A percentile compares a stretch with the other conserved stretches of the same genome.
Evolutionary conservation across 2,113 vertebrate genomes (phyloP).

Genomic region (Periophthalmus modestus): DNA sequence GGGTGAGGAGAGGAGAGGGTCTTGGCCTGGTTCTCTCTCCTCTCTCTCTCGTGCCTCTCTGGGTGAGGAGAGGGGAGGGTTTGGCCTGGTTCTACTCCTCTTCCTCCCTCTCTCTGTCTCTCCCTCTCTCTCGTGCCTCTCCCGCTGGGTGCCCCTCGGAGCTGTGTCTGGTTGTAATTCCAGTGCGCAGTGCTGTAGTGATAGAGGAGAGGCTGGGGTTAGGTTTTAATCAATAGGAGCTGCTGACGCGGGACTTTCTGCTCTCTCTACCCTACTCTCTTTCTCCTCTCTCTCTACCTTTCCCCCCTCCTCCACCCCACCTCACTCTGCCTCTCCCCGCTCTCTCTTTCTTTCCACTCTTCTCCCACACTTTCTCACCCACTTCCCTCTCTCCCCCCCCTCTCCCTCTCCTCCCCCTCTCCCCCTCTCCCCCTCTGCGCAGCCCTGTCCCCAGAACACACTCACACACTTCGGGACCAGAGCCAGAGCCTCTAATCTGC

Average conservation of each 20-base stretch:
- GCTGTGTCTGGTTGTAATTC: constrained; percentile 7
- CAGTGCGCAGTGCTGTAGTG: constrained; percentile 6
- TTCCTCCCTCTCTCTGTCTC: not conserved
- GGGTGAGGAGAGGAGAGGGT: too few relatives aligned
- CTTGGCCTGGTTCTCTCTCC: too few relatives aligned
- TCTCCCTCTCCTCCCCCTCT: not conserved
- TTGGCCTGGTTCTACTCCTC: not conserved
- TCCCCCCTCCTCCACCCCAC: not conserved
- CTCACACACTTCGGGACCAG: not conserved
- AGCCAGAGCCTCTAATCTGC: constrained; percentile 7
- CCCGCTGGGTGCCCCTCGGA: not conserved
- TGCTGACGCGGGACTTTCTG: constrained; percentile 10
- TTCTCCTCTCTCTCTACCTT: not conserved
- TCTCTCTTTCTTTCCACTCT: not conserved
- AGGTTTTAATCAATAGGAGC: constrained; percentile 13
- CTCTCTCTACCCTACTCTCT: not conserved
- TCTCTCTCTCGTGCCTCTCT: too few relatives aligned
- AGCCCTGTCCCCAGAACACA: constrained; percentile 2
- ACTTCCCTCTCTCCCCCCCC: not conserved
- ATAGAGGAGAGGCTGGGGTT: constrained; percentile 11
- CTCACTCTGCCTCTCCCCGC: not conserved
- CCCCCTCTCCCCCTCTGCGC: not conserved
- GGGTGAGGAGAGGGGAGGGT: not conserved
- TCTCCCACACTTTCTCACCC: too few relatives aligned
- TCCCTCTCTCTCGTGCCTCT: not conserved